Evolutionary conservation across 2,888 invertebrate genomes (phyloP).

Genomic region (Nasonia oneida): DNA sequence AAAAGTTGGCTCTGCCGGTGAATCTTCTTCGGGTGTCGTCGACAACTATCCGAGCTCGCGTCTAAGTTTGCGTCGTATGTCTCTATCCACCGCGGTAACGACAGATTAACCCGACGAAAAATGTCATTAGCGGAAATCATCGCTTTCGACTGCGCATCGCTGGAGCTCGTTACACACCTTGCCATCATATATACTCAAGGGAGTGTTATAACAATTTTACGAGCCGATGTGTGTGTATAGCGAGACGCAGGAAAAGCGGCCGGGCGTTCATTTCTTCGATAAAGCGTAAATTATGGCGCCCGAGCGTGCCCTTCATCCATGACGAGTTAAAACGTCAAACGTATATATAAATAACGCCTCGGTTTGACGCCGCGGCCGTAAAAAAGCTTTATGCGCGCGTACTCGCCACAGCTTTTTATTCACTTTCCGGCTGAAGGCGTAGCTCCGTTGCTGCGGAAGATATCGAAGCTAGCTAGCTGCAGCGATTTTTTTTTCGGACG

Average conservation of each 20-base stretch:
- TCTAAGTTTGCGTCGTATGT: not conserved
- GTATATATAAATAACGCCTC: slow-evolving; percentile 37
- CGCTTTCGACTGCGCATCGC: slow-evolving; percentile 15
- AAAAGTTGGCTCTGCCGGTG: slow-evolving; percentile 6
- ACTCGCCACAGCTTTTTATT: not conserved
- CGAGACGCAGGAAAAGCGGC: slow-evolving; percentile 54
- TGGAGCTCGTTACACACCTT: slow-evolving; percentile 32
- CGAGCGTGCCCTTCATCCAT: slow-evolving; percentile 48
- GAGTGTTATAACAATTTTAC: slow-evolving; percentile 68
- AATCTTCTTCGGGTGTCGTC: slow-evolving; percentile 18
- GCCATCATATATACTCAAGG: slow-evolving; percentile 46
- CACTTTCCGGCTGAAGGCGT: not conserved
- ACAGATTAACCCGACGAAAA: not conserved
- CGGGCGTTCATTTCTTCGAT: slow-evolving; percentile 63
- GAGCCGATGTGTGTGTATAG: slow-evolving; percentile 56
- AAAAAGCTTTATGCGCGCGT: not conserved
- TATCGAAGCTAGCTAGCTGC: not conserved
- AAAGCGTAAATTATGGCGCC: slow-evolving; percentile 70
- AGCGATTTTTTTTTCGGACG: not conserved
- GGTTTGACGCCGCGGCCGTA: slow-evolving; percentile 27
- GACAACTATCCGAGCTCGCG: too few species aligned
- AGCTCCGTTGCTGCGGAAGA: not conserved
- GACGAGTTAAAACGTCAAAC: slow-evolving; percentile 49
- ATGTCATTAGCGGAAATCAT: slow-evolving; percentile 30
- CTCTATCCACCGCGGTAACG: not conserved